Percentiles rank a stretch among this genome's conserved stretches.
Conservation (phyloP, 2,888 invertebrate genomes). For the Drosophila atroscutellata region DNA sequence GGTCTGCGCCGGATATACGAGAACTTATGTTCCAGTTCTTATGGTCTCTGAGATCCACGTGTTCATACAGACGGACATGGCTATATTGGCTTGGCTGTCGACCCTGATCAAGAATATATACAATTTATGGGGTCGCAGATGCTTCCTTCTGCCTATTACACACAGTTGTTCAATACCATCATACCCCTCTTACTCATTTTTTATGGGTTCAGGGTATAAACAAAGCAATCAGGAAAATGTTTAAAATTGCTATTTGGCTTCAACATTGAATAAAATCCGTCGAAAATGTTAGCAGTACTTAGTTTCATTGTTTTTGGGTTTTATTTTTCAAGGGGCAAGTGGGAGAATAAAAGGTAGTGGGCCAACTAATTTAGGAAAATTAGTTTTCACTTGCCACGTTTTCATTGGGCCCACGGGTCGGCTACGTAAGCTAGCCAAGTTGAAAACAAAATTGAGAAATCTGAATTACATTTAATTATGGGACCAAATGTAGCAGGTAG, state of each 20-base stretch:
- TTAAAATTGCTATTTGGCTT: slow-evolving; percentile 36
- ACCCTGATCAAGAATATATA: background rate
- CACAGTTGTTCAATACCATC: background rate
- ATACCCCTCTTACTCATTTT: background rate
- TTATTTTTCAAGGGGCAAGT: background rate
- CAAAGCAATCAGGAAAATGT: background rate
- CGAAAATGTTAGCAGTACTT: slow-evolving; percentile 25
- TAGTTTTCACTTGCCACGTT: slow-evolving; percentile 42
- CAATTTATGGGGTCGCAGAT: background rate
- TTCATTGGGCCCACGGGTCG: slow-evolving; percentile 13
- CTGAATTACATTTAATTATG: slow-evolving; percentile 39
- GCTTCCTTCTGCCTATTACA: background rate
- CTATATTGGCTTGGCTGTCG: background rate
- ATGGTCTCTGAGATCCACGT: too few species aligned
- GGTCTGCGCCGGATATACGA: too few species aligned
- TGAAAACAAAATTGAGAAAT: slow-evolving; percentile 31
- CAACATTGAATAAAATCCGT: slow-evolving; percentile 37
- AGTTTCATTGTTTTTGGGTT: background rate
- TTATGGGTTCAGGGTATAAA: background rate
- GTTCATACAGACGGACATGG: too few species aligned
- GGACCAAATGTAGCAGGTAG: slow-evolving; percentile 9
- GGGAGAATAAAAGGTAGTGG: background rate
- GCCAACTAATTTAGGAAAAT: slow-evolving; percentile 46
- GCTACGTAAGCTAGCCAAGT: slow-evolving; percentile 14
- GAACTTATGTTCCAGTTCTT: too few species aligned